A percentile compares a stretch with the other conserved stretches of the same genome.
Evolutionary conservation across 2,113 vertebrate genomes (phyloP).

Genomic region (Semnornis frantzii): DNA sequence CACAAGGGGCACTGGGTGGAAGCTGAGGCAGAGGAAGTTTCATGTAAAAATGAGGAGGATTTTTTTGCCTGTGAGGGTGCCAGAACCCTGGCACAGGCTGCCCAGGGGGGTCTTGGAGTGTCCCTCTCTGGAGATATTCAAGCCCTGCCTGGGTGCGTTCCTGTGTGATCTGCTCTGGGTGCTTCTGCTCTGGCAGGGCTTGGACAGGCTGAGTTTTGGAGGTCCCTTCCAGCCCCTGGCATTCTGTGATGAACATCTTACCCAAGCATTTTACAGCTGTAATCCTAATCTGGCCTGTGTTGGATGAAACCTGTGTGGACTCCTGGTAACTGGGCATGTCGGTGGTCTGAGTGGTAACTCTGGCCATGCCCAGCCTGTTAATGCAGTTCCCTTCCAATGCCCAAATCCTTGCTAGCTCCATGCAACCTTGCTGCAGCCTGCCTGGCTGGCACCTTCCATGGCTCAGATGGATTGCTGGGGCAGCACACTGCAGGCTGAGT

Average conservation of each 20-base stretch:
- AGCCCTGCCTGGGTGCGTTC: too few species aligned
- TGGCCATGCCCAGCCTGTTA: not conserved
- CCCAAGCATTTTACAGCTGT: not conserved
- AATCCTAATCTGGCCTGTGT: not conserved
- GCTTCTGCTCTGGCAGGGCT: too few species aligned
- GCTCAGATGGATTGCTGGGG: not conserved
- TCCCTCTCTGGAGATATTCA: too few species aligned
- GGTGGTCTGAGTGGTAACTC: not conserved
- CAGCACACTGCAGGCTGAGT: not conserved
- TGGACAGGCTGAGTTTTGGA: too few species aligned
- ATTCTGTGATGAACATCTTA: not conserved
- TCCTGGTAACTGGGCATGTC: not conserved
- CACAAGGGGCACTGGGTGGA: too few species aligned
- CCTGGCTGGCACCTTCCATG: not conserved
- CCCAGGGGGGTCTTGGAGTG: too few species aligned
- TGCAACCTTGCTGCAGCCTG: not conserved
- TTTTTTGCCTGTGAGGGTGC: too few species aligned
- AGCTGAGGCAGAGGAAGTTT: too few species aligned
- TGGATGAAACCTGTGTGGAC: not conserved
- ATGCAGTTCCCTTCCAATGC: not conserved
- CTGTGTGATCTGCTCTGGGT: too few species aligned
- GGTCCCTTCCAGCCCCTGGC: too few species aligned
- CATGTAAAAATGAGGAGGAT: too few species aligned
- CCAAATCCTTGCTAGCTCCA: not conserved
- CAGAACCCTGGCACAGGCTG: too few species aligned